Conservation (phyloP, 1,140 invertebrate species). For the Drosophila azteca region DNA sequence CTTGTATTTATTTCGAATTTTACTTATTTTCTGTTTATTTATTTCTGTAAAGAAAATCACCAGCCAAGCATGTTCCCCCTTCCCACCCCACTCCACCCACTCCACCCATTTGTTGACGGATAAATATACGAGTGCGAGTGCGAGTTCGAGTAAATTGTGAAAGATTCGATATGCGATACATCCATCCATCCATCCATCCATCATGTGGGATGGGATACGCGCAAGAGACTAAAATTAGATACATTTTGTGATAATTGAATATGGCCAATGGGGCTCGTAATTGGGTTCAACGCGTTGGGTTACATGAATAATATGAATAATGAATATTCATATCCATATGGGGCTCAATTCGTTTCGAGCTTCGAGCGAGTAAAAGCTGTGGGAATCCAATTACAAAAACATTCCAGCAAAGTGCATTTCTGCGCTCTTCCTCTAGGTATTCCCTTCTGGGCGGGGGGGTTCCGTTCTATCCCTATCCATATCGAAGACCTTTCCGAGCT, state of each 20-base stretch:
- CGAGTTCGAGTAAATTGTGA: slow-evolving; percentile 17
- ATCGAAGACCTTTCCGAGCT: slow-evolving; percentile 28
- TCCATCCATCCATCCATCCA: slow-evolving; percentile 29
- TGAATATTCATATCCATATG: slow-evolving; percentile 1
- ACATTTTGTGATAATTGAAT: slow-evolving; percentile 24
- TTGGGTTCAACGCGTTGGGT: slow-evolving; percentile 38
- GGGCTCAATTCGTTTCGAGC: slow-evolving; percentile 16
- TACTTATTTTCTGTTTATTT: slow-evolving; percentile 33
- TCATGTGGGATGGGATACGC: slow-evolving; percentile 3
- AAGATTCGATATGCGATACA: slow-evolving; percentile 44
- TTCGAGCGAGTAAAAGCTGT: neutral
- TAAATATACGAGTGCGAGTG: slow-evolving; percentile 4
- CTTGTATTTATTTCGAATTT: slow-evolving; percentile 34
- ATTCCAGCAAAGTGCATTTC: too few species aligned
- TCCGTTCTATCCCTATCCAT: neutral
- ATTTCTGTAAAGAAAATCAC: slow-evolving; percentile 46
- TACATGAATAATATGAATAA: slow-evolving; percentile 29
- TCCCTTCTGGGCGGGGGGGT: too few species aligned
- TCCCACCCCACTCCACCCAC: too few species aligned
- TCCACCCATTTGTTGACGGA: slow-evolving; percentile 23
- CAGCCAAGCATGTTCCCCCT: slow-evolving; percentile 12
- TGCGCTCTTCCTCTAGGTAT: too few species aligned
- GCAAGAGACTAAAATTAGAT: slow-evolving; percentile 35
- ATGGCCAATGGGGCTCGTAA: slow-evolving; percentile 24
- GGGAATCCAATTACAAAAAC: too few species aligned